phyloP scores from a whole-genome alignment of 2,797 vertebrate genomes.

The Anguilla obscura region DNA sequence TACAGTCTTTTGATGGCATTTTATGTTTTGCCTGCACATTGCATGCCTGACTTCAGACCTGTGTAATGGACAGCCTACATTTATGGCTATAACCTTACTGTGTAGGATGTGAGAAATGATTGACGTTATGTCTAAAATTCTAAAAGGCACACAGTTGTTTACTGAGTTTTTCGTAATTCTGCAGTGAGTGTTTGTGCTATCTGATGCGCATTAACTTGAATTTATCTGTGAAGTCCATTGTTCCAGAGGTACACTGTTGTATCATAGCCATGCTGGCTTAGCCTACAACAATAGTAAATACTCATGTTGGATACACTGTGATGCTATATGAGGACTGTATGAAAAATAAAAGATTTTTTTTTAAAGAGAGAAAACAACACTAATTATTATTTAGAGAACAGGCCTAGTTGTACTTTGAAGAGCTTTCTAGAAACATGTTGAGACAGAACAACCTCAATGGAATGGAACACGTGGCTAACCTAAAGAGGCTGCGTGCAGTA shows the following conservation, averaged over 20 bases:
- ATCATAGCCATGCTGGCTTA: no score
- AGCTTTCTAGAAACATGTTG: neutral
- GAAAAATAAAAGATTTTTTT: neutral
- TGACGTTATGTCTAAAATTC: no score
- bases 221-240: no score
- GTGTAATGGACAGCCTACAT: neutral
- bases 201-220: no score
- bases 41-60: neutral
- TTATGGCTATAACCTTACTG: neutral
- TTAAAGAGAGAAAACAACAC: neutral
- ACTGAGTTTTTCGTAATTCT: no score
- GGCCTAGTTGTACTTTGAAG: neutral
- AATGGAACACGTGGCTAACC: slow-evolving; percentile 70
- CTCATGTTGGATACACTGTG: no score
- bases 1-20: no score
- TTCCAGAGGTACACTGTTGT: no score
- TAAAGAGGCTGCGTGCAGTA: slow-evolving; percentile 93
- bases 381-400: neutral
- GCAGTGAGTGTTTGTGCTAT: no score
- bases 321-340: neutral
- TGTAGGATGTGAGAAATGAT: neutral
- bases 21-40: neutral
- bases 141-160: no score
- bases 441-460: neutral
- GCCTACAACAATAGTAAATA: no score